A percentile compares a stretch with the other conserved stretches of the same genome.
Conservation (phyloP, 2,113 vertebrate genomes). For the Thymallus thymallus region DNA sequence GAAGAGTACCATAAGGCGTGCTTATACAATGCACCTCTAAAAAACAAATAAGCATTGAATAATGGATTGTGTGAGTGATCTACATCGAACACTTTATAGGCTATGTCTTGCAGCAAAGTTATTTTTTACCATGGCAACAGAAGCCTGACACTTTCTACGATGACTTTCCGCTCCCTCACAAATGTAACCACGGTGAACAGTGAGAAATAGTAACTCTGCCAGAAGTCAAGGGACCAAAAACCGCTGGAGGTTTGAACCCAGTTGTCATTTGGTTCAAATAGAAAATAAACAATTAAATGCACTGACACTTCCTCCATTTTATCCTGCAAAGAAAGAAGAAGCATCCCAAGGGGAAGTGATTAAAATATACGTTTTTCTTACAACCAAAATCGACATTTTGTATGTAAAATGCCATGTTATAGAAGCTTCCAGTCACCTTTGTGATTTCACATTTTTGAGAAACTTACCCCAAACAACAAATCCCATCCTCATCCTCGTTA, state of each 20-base stretch:
- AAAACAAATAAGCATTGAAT: too few relatives aligned
- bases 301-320: background rate
- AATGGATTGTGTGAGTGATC: background rate
- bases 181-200: background rate
- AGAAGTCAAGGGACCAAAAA: background rate
- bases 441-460: too few relatives aligned
- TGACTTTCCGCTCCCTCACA: background rate
- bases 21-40: too few relatives aligned
- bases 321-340: background rate
- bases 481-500: too few relatives aligned
- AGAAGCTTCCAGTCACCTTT: too few relatives aligned
- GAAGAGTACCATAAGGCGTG: too few relatives aligned
- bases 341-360: background rate
- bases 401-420: background rate
- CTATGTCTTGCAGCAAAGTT: background rate
- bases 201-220: too few relatives aligned
- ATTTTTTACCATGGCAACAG: background rate
- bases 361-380: background rate
- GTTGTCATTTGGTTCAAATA: constrained; percentile 10
- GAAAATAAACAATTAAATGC: background rate
- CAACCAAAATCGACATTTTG: background rate
- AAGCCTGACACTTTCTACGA: background rate
- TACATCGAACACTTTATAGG: background rate
- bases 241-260: constrained; percentile 13
- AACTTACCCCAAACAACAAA: too few relatives aligned